A percentile compares a stretch with the other conserved stretches of the same genome.
phyloP scores from a whole-genome alignment of 2,797 vertebrate species.

The Pelodytes ibericus region DNA sequence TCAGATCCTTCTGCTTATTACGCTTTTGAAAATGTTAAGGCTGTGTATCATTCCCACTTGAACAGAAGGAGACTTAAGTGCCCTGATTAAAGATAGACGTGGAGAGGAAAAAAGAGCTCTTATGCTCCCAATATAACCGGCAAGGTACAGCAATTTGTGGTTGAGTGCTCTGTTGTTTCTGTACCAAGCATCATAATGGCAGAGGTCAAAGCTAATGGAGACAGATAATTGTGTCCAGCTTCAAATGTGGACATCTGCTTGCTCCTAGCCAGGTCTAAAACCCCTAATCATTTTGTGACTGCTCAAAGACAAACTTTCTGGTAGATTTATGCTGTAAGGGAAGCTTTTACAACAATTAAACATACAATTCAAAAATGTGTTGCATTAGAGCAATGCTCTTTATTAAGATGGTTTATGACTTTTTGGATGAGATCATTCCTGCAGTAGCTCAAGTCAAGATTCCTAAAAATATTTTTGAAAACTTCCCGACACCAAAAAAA shows the following conservation, averaged over 20 bases:
- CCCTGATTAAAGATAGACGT: conserved; percentile 37
- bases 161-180: conserved; percentile 12
- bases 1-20: conserved; percentile 38
- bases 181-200: conserved; percentile 6
- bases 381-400: neutral
- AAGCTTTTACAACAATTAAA: neutral
- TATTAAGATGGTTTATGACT: neutral
- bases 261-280: neutral
- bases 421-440: neutral
- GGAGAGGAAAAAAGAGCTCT: conserved; percentile 16
- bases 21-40: conserved; percentile 33
- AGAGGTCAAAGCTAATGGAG: conserved; percentile 3
- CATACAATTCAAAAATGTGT: neutral
- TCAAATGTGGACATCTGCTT: neutral
- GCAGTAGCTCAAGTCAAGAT: neutral
- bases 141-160: conserved; percentile 21
- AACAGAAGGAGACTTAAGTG: conserved; percentile 18
- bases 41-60: conserved; percentile 35
- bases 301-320: neutral
- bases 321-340: neutral
- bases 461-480: neutral
- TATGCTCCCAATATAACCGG: conserved; percentile 21
- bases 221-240: conserved; percentile 5
- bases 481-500: neutral
- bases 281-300: neutral